phyloP scores from a whole-genome alignment of 2,113 vertebrate species.

The Tetrax tetrax region DNA sequence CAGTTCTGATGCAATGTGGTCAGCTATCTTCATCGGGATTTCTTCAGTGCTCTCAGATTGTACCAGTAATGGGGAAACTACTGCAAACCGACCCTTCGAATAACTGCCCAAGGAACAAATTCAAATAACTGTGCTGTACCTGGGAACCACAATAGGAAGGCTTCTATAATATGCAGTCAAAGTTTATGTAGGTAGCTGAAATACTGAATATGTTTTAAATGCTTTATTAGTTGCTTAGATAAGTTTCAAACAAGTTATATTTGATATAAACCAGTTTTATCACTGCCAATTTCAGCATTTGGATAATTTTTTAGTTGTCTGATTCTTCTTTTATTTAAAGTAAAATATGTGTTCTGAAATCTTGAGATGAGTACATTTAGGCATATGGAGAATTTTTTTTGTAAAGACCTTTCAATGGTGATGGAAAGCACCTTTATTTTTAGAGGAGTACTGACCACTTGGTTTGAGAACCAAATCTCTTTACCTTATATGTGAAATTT shows the following conservation, averaged over 20 bases:
- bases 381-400: accelerated
- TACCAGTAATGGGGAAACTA: neutral
- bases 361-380: neutral
- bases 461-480: neutral
- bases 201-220: neutral
- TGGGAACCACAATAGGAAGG: neutral
- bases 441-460: neutral
- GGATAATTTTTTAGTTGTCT: neutral
- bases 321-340: neutral
- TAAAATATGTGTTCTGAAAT: neutral
- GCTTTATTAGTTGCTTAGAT: neutral
- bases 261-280: neutral
- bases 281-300: neutral
- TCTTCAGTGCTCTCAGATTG: neutral
- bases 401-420: neutral
- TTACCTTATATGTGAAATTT: neutral
- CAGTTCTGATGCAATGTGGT: neutral
- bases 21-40: neutral
- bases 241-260: neutral
- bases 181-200: neutral
- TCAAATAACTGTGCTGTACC: neutral
- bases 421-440: neutral
- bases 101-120: neutral
- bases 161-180: neutral
- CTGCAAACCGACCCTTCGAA: neutral